Base-by-base conservation (phyloP, 1,140 invertebrate genomes). In the Drosophila burlai region DNA sequence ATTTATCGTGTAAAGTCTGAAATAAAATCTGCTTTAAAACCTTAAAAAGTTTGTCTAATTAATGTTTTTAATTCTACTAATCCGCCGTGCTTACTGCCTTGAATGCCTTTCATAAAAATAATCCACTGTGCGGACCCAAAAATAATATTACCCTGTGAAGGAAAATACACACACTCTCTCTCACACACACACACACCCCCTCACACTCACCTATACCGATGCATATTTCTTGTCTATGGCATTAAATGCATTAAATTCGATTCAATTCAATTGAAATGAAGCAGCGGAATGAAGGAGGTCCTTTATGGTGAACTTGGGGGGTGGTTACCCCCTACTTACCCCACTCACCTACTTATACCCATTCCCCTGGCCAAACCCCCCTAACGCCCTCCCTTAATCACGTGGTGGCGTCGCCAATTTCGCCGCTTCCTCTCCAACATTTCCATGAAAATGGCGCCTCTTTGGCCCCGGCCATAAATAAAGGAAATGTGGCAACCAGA, bases 191-290 rank as follows among this genome's bases (percentile, higher is more conserved):
- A 0, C 26, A 24, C 45, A 21, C 43, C 4, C 4, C 36, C 36
- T 13, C 29, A 15, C 18, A 29, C 42, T 40, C 34, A 36, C 18
- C 16, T 18, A 74, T 36, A 45, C 38, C 42, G 47, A 38, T 54
- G 42, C 58, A 64, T 42, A 49, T 61, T 40, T 15, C 40, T 45
- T 45, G 29, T 76, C 29, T 50, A 29, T 63, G 36, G 52, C 26
- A 63, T 52, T 67, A 43, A 52, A 61, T 67, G 72, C 60, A 65
- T 76, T 66, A 54, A 71, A 81, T 85, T 79, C 78, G 69, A 77
- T 80, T 77, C 78, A 68, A 68, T 76, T 81, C 60, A 84, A 81
- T 81, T 81, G 78, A 85, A 84, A 78, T 83, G 62, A 40, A 21
- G 24, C 54, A 11, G 45, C 21, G 24, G 52, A 5, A 55, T 55